Base-by-base conservation (phyloP, 1,140 invertebrate genomes). In the Triops cancriformis region DNA sequence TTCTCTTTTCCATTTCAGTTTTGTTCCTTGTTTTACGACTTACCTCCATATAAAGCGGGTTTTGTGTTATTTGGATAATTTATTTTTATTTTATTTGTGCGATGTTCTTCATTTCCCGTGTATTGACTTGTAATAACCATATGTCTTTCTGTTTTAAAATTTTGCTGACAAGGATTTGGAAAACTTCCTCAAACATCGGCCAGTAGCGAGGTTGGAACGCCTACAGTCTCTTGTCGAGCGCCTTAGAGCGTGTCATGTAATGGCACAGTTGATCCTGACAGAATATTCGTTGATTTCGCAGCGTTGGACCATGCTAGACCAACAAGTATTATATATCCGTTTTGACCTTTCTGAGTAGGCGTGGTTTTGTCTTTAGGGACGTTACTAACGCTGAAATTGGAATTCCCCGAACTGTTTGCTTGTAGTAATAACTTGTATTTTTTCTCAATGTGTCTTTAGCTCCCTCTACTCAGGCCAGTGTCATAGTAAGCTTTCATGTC, bases 101-200 rank as follows among this genome's bases (percentile, higher is more conserved):
- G 31, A n/a, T n/a, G n/a, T n/a, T n/a, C n/a, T n/a, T n/a, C 31
- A 37, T 37, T 37, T 37, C 7, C 31, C 31, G 31, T 37, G 31
- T 37, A 37, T 37, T 37, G 31, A 37, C 7, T 37, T 37, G 2
- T 37, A 37, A 7, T 37, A 37, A 37, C 31, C n/a, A n/a, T n/a
- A n/a, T n/a, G n/a, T n/a, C n/a, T n/a, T n/a, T n/a, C n/a, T n/a
- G n/a, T 37, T 37, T 2, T 37, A 4, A 37, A 4, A 2, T 37
- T 37, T 37, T 37, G 31, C n/a, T 37, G 2, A 37, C 23, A 80
- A 93, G 92, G 93, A 94, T 84, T 85, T 95, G 80, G 94, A 97
- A 84, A 94, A 93, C 83, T 93, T 93, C 83, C 85, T 96, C 76
- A 88, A 91, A 79, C 91, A 92, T 82, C 92, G 92, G 83, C 89